Conservation (phyloP, 2,113 vertebrate species). For the Ciconia maguari region DNA sequence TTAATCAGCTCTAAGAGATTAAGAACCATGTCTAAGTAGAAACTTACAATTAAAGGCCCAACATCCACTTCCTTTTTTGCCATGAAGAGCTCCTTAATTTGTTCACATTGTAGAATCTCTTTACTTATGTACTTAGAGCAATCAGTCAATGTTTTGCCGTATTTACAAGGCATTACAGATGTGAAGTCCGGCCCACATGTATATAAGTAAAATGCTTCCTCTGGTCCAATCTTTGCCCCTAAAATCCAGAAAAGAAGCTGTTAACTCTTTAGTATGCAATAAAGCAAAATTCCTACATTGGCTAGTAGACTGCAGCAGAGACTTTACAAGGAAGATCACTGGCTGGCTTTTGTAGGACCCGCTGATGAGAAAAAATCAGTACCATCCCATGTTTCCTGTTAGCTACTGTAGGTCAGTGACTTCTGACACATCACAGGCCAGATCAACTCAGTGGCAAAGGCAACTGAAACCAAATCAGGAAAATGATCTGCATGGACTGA, state of each 20-base stretch:
- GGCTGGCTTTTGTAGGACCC: background rate
- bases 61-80: slow-evolving; percentile 85
- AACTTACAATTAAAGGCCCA: slow-evolving; percentile 87
- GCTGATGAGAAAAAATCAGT: background rate
- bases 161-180: slow-evolving; percentile 95
- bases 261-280: background rate
- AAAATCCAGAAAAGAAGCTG: slow-evolving; percentile 4
- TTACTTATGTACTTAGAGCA: slow-evolving; percentile 89
- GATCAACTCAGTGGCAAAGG: background rate
- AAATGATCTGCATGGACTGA: background rate
- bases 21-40: background rate
- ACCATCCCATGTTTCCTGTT: background rate
- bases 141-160: slow-evolving; percentile 79
- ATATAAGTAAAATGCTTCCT: slow-evolving; percentile 92
- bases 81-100: slow-evolving; percentile 88
- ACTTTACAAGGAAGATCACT: background rate
- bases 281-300: background rate
- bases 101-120: slow-evolving; percentile 87
- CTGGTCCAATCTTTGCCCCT: slow-evolving; percentile 88
- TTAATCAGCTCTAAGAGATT: background rate
- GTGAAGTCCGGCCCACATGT: slow-evolving; percentile 90
- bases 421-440: background rate
- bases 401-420: background rate
- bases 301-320: background rate
- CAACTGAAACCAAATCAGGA: background rate